These are phyloP conservation scores for Sinohyriopsis cumingii DNA, from an alignment of 2,888 invertebrate genomes.

Conservation along the genomic window DNA sequence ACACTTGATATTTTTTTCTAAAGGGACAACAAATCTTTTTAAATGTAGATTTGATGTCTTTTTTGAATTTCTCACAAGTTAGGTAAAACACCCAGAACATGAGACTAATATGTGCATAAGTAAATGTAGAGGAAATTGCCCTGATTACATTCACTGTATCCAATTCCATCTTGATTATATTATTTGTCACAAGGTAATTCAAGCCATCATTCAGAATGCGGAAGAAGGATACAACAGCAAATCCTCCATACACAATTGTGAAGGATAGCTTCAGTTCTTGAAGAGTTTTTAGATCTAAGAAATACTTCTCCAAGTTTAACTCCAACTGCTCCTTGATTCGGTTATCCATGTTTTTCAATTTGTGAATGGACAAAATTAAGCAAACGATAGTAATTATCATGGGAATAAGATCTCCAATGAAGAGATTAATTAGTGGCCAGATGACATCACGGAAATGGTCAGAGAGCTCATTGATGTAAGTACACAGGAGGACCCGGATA, in stretches of 20 bases:
- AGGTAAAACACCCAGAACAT: slow-evolving; percentile 57
- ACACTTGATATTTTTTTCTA: slow-evolving; percentile 3
- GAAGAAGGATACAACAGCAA: slow-evolving; percentile 12
- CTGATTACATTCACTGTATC: slow-evolving; percentile 21
- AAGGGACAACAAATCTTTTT: slow-evolving; percentile 17
- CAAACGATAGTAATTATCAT: slow-evolving; percentile 46
- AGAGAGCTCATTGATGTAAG: slow-evolving; percentile 55
- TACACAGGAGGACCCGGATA: slow-evolving; percentile 31
- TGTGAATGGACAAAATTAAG: slow-evolving; percentile 37
- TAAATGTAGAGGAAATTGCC: slow-evolving; percentile 31
- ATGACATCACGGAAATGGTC: slow-evolving; percentile 55
- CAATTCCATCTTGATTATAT: slow-evolving; percentile 15
- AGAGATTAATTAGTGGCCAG: slow-evolving; percentile 61
- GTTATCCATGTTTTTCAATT: slow-evolving; percentile 7
- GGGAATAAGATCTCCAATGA: slow-evolving; percentile 59
- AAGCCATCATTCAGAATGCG: slow-evolving; percentile 22
- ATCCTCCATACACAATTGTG: slow-evolving; percentile 15
- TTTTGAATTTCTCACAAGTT: slow-evolving; percentile 49
- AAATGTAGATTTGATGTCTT: slow-evolving; percentile 23
- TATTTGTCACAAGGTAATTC: slow-evolving; percentile 6
- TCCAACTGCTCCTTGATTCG: slow-evolving; percentile 26
- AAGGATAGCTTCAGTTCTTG: slow-evolving; percentile 39
- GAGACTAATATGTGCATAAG: slow-evolving; percentile 48
- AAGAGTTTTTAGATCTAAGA: slow-evolving; percentile 55
- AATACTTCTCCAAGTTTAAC: slow-evolving; percentile 51